Evolutionary conservation across 2,797 vertebrate genomes (phyloP), one percentile per base, ranked within the genome.

Genomic region (Thamnophis elegans): DNA sequence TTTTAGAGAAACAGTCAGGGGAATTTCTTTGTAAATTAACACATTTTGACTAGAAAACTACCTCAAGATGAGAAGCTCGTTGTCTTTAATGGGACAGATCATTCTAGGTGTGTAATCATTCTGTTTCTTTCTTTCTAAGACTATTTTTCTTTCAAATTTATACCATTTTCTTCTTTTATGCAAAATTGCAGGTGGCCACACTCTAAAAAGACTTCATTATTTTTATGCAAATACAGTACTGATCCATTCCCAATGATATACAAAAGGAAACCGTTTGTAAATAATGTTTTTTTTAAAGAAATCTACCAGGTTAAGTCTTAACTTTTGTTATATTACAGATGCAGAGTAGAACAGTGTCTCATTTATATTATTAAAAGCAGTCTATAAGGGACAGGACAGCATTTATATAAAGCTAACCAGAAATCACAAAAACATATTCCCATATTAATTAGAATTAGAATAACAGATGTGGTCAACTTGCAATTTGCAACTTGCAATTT

Each of bases 211-310:
- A 51, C 28, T 90, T 86, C 60, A 88, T 93, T 93, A 86, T 56
- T 91, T 86, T 92, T n/a, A 90, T 93, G 89, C 85, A 90, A 90
- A 93, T 88, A n/a, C 14, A 82, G 22, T 60, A 36, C 4, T 62
- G 26, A 59, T 65, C 89, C 36, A 90, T 14, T 90, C 85, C 53
- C 36, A 89, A 87, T 16, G 53, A 26, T 59, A 65, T 62, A 62
- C 13, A 20, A 92, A 85, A 88, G 55, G 73, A 88, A 36, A 42
- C 18, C 53, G 73, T 58, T 73, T 87, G 8, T 26, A 88, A 90
- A 54, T 56, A 32, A 89, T 90, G 4, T 55, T 51, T n/a, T 90
- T 25, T 25, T 60, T 82, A 7, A 73, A 73, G 16, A 18, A 42
- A 58, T 28, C 25, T 68, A 54, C n/a, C 4, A 9, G 55, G 87